Conservation (phyloP, 2,113 vertebrate species). For the Gallinago media region DNA sequence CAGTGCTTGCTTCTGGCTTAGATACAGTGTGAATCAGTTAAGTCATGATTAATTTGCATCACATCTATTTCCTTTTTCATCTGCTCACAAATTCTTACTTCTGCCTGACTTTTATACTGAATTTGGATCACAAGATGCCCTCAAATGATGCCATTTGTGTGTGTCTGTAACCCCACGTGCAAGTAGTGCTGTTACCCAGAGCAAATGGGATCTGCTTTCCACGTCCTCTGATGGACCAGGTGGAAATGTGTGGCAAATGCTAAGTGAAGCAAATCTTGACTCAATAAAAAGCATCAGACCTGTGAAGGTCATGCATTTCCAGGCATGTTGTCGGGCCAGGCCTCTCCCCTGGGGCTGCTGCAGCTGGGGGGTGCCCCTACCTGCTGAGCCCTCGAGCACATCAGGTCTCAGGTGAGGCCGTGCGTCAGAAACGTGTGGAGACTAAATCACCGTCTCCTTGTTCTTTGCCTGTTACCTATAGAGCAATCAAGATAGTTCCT, state of each 20-base stretch:
- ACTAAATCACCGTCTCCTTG: not conserved
- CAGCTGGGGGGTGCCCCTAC: not conserved
- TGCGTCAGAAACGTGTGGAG: not conserved
- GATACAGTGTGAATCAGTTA: not conserved
- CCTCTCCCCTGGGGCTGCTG: not conserved
- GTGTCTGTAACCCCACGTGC: not conserved
- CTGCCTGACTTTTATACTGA: not conserved
- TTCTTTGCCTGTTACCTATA: not conserved
- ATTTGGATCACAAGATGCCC: not conserved
- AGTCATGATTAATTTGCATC: not conserved
- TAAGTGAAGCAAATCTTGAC: not conserved
- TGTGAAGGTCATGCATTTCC: not conserved
- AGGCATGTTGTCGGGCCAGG: not conserved
- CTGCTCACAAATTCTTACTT: not conserved
- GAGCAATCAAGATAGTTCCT: not conserved
- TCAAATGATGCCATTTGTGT: not conserved
- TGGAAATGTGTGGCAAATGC: not conserved
- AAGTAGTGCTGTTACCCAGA: not conserved
- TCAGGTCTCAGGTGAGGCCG: not conserved
- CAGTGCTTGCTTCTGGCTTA: not conserved
- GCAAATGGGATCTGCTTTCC: not conserved
- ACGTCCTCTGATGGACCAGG: not conserved
- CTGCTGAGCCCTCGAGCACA: not conserved
- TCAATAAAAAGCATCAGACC: not conserved
- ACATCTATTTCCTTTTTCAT: not conserved